Evolutionary conservation across 92 coral and sea anemone genomes (phyloP).

Genomic region (Palythoa grandiflora): DNA sequence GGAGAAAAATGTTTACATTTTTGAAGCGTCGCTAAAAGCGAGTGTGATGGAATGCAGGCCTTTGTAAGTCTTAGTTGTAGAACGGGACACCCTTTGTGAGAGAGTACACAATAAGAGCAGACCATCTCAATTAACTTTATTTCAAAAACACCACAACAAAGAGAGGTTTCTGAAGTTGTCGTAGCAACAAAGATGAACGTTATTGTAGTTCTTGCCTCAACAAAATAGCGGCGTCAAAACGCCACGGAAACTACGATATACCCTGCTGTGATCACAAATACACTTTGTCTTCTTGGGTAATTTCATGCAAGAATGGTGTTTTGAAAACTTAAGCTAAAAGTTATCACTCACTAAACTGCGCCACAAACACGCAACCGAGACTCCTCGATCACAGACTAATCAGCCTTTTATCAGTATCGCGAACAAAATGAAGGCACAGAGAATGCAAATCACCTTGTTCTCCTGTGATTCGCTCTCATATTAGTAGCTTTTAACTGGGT

Average conservation of each 20-base stretch:
- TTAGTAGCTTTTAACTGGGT: not conserved
- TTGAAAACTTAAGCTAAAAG: constrained; percentile 22
- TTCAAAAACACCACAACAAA: constrained; percentile 45
- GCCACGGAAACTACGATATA: constrained; percentile 9
- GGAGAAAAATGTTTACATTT: not conserved
- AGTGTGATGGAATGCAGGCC: constrained; percentile 43
- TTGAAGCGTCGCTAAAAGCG: not conserved
- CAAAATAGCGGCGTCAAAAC: constrained; percentile 29
- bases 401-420: too few species aligned
- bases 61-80: constrained; percentile 1
- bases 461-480: not conserved
- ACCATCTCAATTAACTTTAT: constrained; percentile 46
- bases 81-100: constrained; percentile 21
- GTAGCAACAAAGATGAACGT: constrained; percentile 33
- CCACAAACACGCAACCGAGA: constrained; percentile 45
- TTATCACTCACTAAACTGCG: not conserved
- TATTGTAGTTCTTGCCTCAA: constrained; percentile 19
- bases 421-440: not conserved
- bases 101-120: constrained; percentile 11
- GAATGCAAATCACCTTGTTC: constrained; percentile 10
- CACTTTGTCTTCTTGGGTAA: constrained; percentile 29
- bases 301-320: constrained; percentile 52
- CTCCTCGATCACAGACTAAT: not conserved
- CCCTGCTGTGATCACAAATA: constrained; percentile 22
- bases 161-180: constrained; percentile 35